A percentile compares a stretch with the other conserved stretches of the same genome.
These are phyloP conservation scores for Lepidochrysops patricia DNA, from an alignment of 2,888 invertebrate species.

Conservation along the genomic window DNA sequence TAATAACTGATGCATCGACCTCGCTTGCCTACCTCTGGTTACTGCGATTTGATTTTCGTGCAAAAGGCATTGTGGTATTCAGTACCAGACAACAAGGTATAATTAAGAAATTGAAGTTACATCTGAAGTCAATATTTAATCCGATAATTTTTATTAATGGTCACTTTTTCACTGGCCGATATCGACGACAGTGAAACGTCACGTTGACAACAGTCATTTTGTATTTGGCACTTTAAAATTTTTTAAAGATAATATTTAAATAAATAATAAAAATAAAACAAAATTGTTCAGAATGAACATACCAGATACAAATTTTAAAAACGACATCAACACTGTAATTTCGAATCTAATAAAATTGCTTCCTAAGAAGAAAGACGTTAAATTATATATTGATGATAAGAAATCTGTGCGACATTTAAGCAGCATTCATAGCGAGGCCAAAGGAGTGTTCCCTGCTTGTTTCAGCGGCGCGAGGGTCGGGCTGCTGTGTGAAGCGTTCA, in stretches of 20 bases:
- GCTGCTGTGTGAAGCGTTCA: constrained; percentile 49
- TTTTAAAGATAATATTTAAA: constrained; percentile 38
- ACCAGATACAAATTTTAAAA: constrained; percentile 53
- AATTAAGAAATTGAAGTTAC: no score
- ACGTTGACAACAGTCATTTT: constrained; percentile 51
- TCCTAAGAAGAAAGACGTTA: constrained; percentile 54
- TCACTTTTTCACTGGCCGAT: constrained; percentile 1
- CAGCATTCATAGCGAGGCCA: constrained; percentile 58
- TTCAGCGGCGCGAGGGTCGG: constrained; percentile 57
- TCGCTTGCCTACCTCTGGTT: background rate
- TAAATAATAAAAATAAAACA: constrained; percentile 30
- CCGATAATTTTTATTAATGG: background rate
- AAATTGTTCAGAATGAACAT: constrained; percentile 46
- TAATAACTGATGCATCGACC: background rate
- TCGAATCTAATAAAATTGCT: constrained; percentile 50
- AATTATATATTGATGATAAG: constrained; percentile 35
- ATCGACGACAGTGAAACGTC: constrained; percentile 24
- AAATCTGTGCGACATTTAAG: constrained; percentile 41
- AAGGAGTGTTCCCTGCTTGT: constrained; percentile 58
- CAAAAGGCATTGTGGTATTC: background rate
- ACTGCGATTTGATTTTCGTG: background rate
- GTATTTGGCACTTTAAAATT: constrained; percentile 58
- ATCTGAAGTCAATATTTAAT: no score
- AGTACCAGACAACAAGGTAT: no score
- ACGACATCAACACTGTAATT: constrained; percentile 55